Percentiles rank a stretch among this genome's conserved stretches.
Conservation (phyloP, 2,113 vertebrate genomes). For the Strix aluco region DNA sequence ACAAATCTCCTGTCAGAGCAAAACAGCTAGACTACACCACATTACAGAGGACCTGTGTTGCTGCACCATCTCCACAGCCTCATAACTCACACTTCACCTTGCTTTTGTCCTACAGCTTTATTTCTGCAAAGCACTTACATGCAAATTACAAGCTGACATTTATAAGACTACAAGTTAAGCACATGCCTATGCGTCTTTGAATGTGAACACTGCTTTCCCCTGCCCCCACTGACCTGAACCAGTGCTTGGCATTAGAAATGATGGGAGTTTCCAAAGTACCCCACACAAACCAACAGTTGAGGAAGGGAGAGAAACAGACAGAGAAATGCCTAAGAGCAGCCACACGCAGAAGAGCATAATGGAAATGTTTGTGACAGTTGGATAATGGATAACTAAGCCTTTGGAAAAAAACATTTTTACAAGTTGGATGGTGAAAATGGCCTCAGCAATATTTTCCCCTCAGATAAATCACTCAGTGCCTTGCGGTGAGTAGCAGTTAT, state of each 20-base stretch:
- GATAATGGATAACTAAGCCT: background rate
- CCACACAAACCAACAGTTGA: background rate
- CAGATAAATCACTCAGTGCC: background rate
- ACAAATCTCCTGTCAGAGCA: background rate
- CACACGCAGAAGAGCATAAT: background rate
- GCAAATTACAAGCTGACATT: background rate
- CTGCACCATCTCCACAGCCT: background rate
- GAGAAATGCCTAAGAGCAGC: background rate
- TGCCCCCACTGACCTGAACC: background rate
- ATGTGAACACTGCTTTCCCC: background rate
- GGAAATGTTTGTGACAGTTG: background rate
- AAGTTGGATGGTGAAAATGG: background rate
- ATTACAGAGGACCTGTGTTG: background rate
- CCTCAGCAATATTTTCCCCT: background rate
- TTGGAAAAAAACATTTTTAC: background rate
- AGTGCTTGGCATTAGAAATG: background rate
- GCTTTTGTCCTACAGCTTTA: background rate
- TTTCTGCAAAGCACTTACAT: background rate
- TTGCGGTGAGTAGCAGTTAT: background rate
- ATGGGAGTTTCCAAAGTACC: accelerated
- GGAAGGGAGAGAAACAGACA: background rate
- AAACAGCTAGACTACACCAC: background rate
- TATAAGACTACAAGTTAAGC: background rate
- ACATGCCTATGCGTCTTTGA: accelerated
- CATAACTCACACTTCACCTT: background rate